Conservation (phyloP, 1,140 invertebrate genomes). For the Drosophila cardini region DNA sequence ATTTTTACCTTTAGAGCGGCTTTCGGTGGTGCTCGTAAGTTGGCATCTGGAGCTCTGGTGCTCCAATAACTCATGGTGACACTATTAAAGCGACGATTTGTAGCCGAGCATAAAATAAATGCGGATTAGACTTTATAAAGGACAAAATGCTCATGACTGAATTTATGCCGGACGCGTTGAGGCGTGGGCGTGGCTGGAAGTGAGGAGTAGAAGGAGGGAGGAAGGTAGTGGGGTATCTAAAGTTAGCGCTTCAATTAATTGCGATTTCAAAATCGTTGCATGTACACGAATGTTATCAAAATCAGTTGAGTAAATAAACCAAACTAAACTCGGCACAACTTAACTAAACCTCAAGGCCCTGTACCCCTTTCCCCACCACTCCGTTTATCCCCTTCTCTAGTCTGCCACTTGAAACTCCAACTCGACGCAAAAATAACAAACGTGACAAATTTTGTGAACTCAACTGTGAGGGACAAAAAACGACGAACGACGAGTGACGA, state of each 20-base stretch:
- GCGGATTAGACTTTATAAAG: constrained; percentile 85
- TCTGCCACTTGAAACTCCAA: constrained; percentile 8
- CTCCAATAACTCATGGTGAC: constrained; percentile 83
- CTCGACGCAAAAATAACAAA: constrained; percentile 80
- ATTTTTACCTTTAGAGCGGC: constrained; percentile 2
- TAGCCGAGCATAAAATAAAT: constrained; percentile 85
- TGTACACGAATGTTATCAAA: constrained; percentile 85
- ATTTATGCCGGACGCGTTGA: constrained; percentile 69
- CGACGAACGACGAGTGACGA: constrained; percentile 33
- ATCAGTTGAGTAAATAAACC: constrained; percentile 84
- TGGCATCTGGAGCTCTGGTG: constrained; percentile 46
- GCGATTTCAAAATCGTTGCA: constrained; percentile 69
- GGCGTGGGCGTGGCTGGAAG: constrained; percentile 56
- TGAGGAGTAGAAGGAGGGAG: not conserved
- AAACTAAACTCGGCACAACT: constrained; percentile 35
- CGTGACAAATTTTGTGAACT: constrained; percentile 85
- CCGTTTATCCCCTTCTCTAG: not conserved
- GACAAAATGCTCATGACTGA: constrained; percentile 83
- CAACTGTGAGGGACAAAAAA: constrained; percentile 69
- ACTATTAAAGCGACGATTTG: constrained; percentile 85
- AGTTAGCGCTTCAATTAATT: constrained; percentile 46
- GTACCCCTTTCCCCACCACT: not conserved
- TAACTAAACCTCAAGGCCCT: constrained; percentile 21
- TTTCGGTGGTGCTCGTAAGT: constrained; percentile 14
- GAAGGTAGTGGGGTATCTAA: not conserved